Base-by-base conservation (phyloP, 2,113 vertebrate genomes). In the Grammomys surdaster region DNA sequence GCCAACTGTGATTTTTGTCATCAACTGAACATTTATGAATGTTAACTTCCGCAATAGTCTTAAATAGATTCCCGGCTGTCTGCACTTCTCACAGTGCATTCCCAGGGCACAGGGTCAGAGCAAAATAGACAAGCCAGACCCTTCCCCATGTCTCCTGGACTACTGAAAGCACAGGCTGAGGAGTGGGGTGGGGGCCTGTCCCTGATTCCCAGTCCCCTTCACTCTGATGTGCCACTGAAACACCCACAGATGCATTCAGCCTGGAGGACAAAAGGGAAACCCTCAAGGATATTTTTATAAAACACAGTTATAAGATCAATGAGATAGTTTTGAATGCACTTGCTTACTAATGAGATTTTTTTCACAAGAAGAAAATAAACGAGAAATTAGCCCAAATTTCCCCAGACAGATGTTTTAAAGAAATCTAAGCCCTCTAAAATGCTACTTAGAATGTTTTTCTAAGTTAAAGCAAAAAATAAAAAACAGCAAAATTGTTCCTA, bases 371-470 rank as follows among this genome's bases (percentile, higher is more conserved):
- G 51, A 75, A 96, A 95, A 96, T 97, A 95, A 96, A 93, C 88
- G 43, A 93, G 69, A 92, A 96, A 97, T 97, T 97, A 94, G 86
- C 92, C 94, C 86, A 94, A 75, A 96, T 97, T 97, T 95, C 96
- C 96, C 94, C 81, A 95, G 92, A 96, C 93, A 97, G 94, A 89
- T 93, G 87, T 96, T 92, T 96, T 92, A 95, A 96, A 96, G 92
- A 96, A 96, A 96, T 94, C 48, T 63, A 31, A 97, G 60, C 33
- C 8, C 92, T 97, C 40, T 51, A 89, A 96, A 97, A 82, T 95
- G 76, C 88, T 95, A 89, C 67, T 69, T 70, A 89, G 95, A 97
- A 96, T 95, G 84, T 58, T 91, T 94, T 96, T 95, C 89, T 93
- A 91, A 96, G 88, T 89, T 93, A 77, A 16, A 69, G 14, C 67